Conservation (phyloP, 2,797 vertebrate genomes). For the Australoheros facetus region DNA sequence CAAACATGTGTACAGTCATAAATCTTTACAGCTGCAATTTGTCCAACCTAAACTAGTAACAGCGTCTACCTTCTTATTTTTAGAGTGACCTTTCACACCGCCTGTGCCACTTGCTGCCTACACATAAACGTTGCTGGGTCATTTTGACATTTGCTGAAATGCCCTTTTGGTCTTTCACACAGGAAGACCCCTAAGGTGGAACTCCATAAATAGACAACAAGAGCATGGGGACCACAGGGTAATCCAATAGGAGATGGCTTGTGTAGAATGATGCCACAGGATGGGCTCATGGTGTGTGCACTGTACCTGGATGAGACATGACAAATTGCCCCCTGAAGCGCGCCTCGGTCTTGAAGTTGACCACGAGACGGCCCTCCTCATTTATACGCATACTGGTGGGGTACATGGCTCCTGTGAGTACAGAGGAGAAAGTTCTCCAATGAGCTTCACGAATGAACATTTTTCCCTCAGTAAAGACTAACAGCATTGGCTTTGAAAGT, state of each 20-base stretch:
- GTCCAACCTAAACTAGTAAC: constrained; percentile 4
- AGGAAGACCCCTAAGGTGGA: constrained; percentile 62
- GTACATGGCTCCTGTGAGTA: constrained; percentile 82
- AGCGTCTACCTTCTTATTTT: constrained; percentile 29
- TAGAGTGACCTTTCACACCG: constrained; percentile 43
- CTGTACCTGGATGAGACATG: constrained; percentile 84
- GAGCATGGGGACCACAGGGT: constrained; percentile 50
- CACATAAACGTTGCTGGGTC: constrained; percentile 47
- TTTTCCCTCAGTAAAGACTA: not conserved
- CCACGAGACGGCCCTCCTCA: constrained; percentile 83
- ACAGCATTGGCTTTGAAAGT: not conserved
- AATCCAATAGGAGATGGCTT: constrained; percentile 55
- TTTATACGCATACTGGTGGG: constrained; percentile 86
- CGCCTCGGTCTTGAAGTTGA: constrained; percentile 85
- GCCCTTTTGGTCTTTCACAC: constrained; percentile 66
- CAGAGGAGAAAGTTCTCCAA: constrained; percentile 9
- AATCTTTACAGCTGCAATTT: constrained; percentile 16
- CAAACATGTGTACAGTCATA: constrained; percentile 19
- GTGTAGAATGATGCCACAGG: constrained; percentile 45
- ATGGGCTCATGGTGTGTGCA: constrained; percentile 20
- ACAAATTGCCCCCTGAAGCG: constrained; percentile 86
- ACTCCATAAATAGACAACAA: constrained; percentile 71
- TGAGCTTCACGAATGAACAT: not conserved
- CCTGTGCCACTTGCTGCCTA: constrained; percentile 31
- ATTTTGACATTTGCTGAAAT: constrained; percentile 68